These are phyloP conservation scores for Papilio glaucus DNA, from an alignment of 1,140 invertebrate genomes.

Conservation along the genomic window DNA sequence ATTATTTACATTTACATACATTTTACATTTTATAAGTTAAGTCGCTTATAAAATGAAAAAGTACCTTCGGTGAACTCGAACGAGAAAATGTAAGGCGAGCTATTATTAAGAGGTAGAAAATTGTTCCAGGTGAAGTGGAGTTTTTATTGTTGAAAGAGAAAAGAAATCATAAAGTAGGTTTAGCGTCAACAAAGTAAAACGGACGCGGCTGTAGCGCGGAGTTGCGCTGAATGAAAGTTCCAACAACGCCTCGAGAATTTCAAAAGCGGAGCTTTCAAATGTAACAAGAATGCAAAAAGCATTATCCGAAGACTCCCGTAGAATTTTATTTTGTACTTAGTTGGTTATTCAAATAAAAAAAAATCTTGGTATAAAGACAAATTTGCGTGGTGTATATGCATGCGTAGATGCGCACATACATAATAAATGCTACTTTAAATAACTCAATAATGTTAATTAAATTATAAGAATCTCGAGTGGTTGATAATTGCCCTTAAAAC, in stretches of 20 bases:
- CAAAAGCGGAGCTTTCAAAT: conserved; percentile 24
- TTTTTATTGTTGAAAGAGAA: conserved; percentile 31
- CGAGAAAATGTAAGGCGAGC: conserved; percentile 19
- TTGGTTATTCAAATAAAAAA: background rate
- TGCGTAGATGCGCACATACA: too few species aligned
- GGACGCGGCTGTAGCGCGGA: background rate
- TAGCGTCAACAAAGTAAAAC: conserved; percentile 28
- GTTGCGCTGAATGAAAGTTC: conserved; percentile 25
- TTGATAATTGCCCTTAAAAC: too few species aligned
- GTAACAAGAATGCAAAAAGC: background rate
- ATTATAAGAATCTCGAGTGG: too few species aligned
- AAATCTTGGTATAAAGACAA: background rate
- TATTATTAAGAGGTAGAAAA: conserved; percentile 18
- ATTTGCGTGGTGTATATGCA: too few species aligned
- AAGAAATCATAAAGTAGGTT: conserved; percentile 36
- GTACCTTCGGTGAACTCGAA: background rate
- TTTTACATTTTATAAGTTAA: background rate
- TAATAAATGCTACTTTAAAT: too few species aligned
- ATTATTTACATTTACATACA: too few species aligned
- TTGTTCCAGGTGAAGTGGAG: conserved; percentile 4
- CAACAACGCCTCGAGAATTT: conserved; percentile 31
- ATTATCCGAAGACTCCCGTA: conserved; percentile 3
- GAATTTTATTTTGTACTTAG: background rate
- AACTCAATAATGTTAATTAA: too few species aligned
- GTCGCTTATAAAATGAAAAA: conserved; percentile 9